These are phyloP conservation scores for Cyprinella venusta DNA, from an alignment of 2,797 vertebrate species.

Conservation along the genomic window DNA sequence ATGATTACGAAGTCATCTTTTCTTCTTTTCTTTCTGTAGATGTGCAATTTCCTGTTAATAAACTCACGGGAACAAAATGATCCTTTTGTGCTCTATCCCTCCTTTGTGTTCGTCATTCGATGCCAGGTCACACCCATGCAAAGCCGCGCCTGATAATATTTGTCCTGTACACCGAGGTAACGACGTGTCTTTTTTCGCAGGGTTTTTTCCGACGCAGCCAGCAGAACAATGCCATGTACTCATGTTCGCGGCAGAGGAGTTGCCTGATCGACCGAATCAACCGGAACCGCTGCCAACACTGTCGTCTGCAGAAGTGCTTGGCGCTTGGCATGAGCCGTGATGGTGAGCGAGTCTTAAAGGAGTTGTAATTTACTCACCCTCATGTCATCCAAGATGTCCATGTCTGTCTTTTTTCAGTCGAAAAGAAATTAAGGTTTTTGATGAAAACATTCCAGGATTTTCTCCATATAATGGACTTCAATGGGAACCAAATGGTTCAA, in stretches of 20 bases:
- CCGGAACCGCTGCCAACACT: slow-evolving; percentile 93
- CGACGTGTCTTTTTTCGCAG: slow-evolving; percentile 63
- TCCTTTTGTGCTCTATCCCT: no score
- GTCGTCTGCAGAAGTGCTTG: slow-evolving; percentile 92
- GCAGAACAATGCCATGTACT: slow-evolving; percentile 94
- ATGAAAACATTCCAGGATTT: no score
- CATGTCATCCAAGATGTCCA: no score
- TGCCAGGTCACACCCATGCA: not conserved
- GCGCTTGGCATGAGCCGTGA: slow-evolving; percentile 92
- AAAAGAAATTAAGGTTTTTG: no score
- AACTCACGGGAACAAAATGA: no score
- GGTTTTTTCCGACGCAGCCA: slow-evolving; percentile 93
- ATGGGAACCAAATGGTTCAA: no score
- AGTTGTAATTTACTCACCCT: no score
- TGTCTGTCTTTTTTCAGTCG: no score
- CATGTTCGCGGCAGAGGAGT: slow-evolving; percentile 90
- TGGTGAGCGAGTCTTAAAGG: slow-evolving; percentile 73
- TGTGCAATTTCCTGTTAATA: not conserved
- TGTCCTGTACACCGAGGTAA: not conserved
- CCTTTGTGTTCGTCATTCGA: not conserved
- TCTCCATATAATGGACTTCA: no score
- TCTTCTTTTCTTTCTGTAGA: not conserved
- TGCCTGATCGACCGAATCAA: slow-evolving; percentile 92
- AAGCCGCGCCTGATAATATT: not conserved
- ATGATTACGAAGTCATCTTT: not conserved